A percentile compares a stretch with the other conserved stretches of the same genome.
These are phyloP conservation scores for Drosophila fungiperda DNA, from an alignment of 2,888 invertebrate species.

Conservation along the genomic window DNA sequence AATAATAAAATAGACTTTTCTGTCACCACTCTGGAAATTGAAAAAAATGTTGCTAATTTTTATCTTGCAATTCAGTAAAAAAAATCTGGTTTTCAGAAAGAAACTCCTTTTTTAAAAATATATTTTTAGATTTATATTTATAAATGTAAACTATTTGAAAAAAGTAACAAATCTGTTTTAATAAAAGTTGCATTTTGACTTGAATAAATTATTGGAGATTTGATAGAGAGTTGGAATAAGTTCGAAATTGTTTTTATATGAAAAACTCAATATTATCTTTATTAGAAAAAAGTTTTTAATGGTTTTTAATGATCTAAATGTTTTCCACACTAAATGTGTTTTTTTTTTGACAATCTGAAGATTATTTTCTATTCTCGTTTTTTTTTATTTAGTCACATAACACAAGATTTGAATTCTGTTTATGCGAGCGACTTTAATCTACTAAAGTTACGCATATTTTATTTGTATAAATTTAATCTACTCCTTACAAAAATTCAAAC, in stretches of 20 bases:
- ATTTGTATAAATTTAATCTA: neutral
- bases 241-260: neutral
- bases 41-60: neutral
- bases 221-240: neutral
- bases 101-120: neutral
- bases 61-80: fast-evolving
- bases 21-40: neutral
- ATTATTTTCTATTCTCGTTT: neutral
- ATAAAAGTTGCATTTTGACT: neutral
- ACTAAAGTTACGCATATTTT: neutral
- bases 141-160: neutral
- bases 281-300: neutral
- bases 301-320: neutral
- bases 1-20: neutral
- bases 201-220: neutral
- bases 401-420: neutral
- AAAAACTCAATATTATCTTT: too few species aligned
- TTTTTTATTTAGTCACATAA: neutral
- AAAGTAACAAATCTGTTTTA: neutral
- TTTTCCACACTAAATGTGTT: neutral
- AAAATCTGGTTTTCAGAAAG: neutral
- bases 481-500: neutral
- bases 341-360: neutral
- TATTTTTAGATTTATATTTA: neutral
- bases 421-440: neutral